phyloP scores from a whole-genome alignment of 1,140 invertebrate genomes.

The Bicyclus anynana region DNA sequence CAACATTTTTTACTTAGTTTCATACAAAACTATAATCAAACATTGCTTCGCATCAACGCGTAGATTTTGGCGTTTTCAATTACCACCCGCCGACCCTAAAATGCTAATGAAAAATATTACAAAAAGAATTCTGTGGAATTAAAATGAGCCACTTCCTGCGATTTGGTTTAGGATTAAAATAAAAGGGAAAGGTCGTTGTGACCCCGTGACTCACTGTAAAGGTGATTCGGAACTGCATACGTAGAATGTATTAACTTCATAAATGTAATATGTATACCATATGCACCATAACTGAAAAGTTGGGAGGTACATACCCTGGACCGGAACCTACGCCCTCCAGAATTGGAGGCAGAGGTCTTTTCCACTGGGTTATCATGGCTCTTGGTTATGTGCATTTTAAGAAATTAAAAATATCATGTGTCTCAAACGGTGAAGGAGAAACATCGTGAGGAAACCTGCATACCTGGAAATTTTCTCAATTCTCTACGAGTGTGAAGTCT shows the following conservation, averaged over 20 bases:
- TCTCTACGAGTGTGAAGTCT: no score
- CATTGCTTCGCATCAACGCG: neutral
- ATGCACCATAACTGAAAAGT: no score
- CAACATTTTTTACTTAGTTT: neutral
- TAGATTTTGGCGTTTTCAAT: neutral
- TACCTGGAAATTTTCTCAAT: no score
- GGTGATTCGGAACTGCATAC: slow-evolving; percentile 24
- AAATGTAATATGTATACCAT: no score
- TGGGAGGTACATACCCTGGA: no score
- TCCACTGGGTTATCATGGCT: no score
- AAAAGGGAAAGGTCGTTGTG: slow-evolving; percentile 57
- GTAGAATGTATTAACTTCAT: slow-evolving; percentile 21
- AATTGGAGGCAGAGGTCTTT: no score
- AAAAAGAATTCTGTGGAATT: slow-evolving; percentile 55
- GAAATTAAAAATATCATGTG: no score
- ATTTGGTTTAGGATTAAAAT: slow-evolving; percentile 47
- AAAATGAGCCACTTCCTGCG: slow-evolving; percentile 67
- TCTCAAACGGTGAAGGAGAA: no score
- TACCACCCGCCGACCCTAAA: slow-evolving; percentile 11
- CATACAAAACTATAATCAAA: neutral
- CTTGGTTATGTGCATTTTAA: no score
- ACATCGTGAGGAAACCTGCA: no score
- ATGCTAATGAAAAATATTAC: slow-evolving; percentile 14
- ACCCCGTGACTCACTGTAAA: slow-evolving; percentile 42
- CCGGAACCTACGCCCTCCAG: no score